Evolutionary conservation across 2,888 invertebrate genomes (phyloP).

Genomic region (Drosophila kuntzei): DNA sequence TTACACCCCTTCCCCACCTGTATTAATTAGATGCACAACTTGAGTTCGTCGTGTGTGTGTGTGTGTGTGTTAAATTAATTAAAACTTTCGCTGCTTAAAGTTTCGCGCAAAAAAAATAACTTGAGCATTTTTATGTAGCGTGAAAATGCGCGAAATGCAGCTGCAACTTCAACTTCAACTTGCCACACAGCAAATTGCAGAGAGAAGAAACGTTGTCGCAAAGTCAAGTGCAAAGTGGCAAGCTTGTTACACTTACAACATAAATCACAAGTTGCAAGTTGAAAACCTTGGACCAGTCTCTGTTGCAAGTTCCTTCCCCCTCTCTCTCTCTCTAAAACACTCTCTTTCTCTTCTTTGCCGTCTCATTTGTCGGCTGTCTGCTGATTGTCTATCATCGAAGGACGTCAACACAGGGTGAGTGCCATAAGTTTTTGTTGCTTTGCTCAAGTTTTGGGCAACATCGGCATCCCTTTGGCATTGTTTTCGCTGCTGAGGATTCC

Average conservation of each 20-base stretch:
- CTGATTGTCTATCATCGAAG: slow-evolving; percentile 77
- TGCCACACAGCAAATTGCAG: slow-evolving; percentile 32
- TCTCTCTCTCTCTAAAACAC: neutral
- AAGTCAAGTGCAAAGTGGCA: slow-evolving; percentile 69
- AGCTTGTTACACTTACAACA: slow-evolving; percentile 74
- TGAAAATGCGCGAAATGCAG: slow-evolving; percentile 46
- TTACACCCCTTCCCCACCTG: slow-evolving; percentile 17
- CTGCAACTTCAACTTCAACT: slow-evolving; percentile 16
- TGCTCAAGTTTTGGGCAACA: slow-evolving; percentile 44
- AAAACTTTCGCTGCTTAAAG: slow-evolving; percentile 73
- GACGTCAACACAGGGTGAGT: slow-evolving; percentile 47
- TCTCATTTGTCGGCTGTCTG: slow-evolving; percentile 30
- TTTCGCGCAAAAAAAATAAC: slow-evolving; percentile 47
- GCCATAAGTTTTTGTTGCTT: slow-evolving; percentile 37
- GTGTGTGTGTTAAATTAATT: slow-evolving; percentile 74
- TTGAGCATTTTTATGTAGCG: slow-evolving; percentile 50
- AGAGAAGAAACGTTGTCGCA: slow-evolving; percentile 45
- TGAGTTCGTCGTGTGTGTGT: slow-evolving; percentile 58
- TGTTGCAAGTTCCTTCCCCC: neutral
- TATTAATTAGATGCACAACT: slow-evolving; percentile 77
- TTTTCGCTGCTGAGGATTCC: slow-evolving; percentile 41
- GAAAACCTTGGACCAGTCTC: neutral
- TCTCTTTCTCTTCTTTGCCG: neutral
- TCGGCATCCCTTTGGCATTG: slow-evolving; percentile 57
- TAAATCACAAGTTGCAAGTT: slow-evolving; percentile 57